Evolutionary conservation across 2,113 vertebrate genomes (phyloP), one percentile per base, ranked within the genome.

Genomic region (Odocoileus virginianus): DNA sequence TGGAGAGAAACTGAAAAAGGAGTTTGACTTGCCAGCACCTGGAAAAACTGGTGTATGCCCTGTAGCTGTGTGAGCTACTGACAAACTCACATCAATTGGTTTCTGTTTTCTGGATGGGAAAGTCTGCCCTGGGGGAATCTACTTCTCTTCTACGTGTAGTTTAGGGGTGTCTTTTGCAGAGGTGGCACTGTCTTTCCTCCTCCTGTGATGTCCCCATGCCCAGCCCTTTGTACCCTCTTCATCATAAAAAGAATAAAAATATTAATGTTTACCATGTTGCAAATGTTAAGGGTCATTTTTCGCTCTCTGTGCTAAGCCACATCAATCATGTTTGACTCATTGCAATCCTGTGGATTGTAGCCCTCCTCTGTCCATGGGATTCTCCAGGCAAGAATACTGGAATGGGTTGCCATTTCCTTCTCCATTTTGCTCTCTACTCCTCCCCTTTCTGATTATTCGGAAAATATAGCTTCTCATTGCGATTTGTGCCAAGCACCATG

Each of bases 201-300:
- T 89, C 71, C 54, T 50, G 5, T 78, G 17, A 54, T 3, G 23
- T 64, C 61, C 86, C 86, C 71, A 43, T 76, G 28, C 50, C 54
- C 52, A 89, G 55, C 33, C 84, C 36, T 87, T 79, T 94, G 87
- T 79, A 93, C 15, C 47, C n/a, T 82, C 81, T 23, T 90, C 21
- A 47, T 83, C 54, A 85, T 55, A 83, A 94, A 94, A 89, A 25
- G 21, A 97, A 98, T 95, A 98, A 97, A 95, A 30, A 6, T 27
- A 60, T 16, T 43, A 64, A 61, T 10, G 16, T 50, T 61, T 54
- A 85, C 57, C 45, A 1, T 3, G 25, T 45, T 21, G 23, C 74
- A 64, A 14, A 43, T 3, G 27, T 57, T 14, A 55, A 60, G 87
- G 36, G 67, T 88, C 43, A 3, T 10, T 60, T 33, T 87, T n/a